Evolutionary conservation across 2,797 vertebrate species (phyloP).

Genomic region (Cynodonichthys magdalenae): DNA sequence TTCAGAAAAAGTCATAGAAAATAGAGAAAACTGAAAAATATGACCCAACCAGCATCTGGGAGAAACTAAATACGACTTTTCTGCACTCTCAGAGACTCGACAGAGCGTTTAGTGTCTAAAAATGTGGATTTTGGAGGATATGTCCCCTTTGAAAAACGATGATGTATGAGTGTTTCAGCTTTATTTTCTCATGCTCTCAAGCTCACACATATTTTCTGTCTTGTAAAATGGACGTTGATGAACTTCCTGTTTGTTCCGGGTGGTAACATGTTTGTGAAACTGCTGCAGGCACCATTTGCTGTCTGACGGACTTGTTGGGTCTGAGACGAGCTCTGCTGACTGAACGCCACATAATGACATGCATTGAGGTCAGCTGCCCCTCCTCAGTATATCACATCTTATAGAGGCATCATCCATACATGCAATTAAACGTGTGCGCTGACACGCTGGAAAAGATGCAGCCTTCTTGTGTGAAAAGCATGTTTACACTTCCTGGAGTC

Average conservation of each 20-base stretch:
- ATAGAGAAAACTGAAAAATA: too few relatives aligned
- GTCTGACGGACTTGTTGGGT: slow-evolving; percentile 41
- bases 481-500: slow-evolving; percentile 20
- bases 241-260: slow-evolving; percentile 21
- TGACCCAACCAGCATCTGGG: too few relatives aligned
- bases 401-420: slow-evolving; percentile 52
- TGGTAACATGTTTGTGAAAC: slow-evolving; percentile 30
- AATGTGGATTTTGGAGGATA: too few relatives aligned
- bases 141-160: too few relatives aligned
- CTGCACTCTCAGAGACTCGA: too few relatives aligned
- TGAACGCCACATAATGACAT: slow-evolving; percentile 73
- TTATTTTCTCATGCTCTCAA: slow-evolving; percentile 7
- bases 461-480: background rate
- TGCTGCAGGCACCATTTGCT: slow-evolving; percentile 51
- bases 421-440: slow-evolving; percentile 21
- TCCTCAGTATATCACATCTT: slow-evolving; percentile 36
- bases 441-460: slow-evolving; percentile 4
- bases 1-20: too few relatives aligned
- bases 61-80: too few relatives aligned
- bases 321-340: slow-evolving; percentile 58
- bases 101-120: too few relatives aligned
- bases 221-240: too few relatives aligned
- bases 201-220: too few relatives aligned
- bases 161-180: background rate
- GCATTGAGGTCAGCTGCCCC: slow-evolving; percentile 76